phyloP scores from a whole-genome alignment of 2,888 invertebrate genomes.

The Ariolimax columbianus region DNA sequence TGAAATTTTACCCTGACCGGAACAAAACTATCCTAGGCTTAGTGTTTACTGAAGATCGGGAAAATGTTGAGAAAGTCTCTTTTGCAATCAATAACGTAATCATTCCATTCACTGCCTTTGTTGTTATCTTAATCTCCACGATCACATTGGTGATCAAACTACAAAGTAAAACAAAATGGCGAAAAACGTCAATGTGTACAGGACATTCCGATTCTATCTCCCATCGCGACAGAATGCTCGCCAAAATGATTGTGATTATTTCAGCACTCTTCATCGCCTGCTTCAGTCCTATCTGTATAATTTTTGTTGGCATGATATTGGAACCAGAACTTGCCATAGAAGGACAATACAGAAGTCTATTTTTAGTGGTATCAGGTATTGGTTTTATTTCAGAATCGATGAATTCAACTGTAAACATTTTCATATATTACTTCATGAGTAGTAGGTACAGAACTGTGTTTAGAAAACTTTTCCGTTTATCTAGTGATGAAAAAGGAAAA shows the following conservation, averaged over 20 bases:
- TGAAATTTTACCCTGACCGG: not conserved
- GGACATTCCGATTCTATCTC: not conserved
- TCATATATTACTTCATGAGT: not conserved
- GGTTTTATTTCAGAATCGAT: not conserved
- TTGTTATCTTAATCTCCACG: not conserved
- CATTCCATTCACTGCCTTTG: not conserved
- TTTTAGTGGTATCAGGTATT: not conserved
- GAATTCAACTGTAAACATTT: constrained; percentile 1
- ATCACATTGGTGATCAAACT: not conserved
- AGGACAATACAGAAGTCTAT: not conserved
- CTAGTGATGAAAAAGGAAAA: too few species aligned
- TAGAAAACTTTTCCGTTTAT: not conserved
- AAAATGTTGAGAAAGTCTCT: not conserved
- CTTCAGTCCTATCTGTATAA: not conserved
- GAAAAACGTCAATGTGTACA: not conserved
- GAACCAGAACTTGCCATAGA: not conserved
- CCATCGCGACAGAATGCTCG: not conserved
- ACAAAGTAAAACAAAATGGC: not conserved
- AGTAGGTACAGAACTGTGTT: not conserved
- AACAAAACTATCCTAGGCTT: constrained; percentile 1
- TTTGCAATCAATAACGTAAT: not conserved
- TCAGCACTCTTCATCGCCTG: not conserved
- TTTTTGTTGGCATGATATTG: not conserved
- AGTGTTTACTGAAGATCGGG: not conserved
- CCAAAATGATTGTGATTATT: constrained; percentile 6